phyloP scores from a whole-genome alignment of 1,140 invertebrate species.

The Drosophila orosa region DNA sequence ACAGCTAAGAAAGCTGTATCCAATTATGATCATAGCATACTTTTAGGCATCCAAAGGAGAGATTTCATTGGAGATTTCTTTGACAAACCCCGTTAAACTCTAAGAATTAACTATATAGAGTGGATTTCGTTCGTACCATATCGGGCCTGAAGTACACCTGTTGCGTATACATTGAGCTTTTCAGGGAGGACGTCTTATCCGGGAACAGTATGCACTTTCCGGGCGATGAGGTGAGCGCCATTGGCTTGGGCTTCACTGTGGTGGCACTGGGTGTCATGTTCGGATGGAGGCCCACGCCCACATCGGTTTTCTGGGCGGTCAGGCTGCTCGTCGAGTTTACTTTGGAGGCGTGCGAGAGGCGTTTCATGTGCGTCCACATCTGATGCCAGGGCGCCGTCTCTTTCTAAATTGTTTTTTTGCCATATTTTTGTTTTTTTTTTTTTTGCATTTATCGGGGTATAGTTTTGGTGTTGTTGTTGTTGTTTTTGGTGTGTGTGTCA shows the following conservation, averaged over 20 bases:
- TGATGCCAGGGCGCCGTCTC: constrained; percentile 81
- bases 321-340: constrained; percentile 81
- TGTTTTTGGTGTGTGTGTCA: background rate
- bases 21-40: background rate
- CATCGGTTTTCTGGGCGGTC: constrained; percentile 80
- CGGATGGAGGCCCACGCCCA: constrained; percentile 66
- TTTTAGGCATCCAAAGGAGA: background rate
- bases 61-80: background rate
- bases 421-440: constrained; percentile 10
- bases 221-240: constrained; percentile 35
- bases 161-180: constrained; percentile 78
- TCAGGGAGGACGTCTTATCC: constrained; percentile 81
- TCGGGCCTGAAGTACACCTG: constrained; percentile 82
- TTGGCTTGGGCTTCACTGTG: constrained; percentile 17
- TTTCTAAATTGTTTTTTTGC: constrained; percentile 68
- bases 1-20: accelerated
- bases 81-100: constrained; percentile 12
- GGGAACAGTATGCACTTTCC: constrained; percentile 78
- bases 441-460: constrained; percentile 22
- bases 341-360: constrained; percentile 82
- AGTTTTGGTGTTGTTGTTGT: constrained; percentile 24
- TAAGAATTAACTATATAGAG: constrained; percentile 45
- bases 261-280: constrained; percentile 49
- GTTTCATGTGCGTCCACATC: constrained; percentile 84
- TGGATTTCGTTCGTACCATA: constrained; percentile 72